These are phyloP conservation scores for Chauna torquata DNA, from an alignment of 2,113 vertebrate genomes.

Conservation along the genomic window DNA sequence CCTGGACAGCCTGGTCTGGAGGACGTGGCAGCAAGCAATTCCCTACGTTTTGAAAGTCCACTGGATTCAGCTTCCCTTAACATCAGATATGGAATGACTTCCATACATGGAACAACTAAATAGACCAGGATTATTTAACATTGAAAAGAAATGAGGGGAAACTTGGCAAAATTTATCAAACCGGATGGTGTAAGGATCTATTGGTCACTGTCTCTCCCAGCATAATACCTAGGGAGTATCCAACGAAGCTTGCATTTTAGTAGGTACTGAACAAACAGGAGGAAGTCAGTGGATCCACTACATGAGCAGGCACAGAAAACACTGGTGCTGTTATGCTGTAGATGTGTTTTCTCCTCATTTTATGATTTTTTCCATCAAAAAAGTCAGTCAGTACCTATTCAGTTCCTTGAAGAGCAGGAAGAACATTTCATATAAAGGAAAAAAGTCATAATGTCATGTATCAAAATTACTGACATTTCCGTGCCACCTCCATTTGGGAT, in stretches of 20 bases:
- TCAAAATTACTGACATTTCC: not conserved
- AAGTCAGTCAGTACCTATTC: not conserved
- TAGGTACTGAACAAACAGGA: not conserved
- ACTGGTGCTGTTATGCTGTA: not conserved
- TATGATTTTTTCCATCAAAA: not conserved
- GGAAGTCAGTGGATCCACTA: accelerated
- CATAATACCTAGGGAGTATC: not conserved
- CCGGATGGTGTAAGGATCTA: accelerated
- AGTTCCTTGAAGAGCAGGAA: not conserved
- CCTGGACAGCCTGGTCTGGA: not conserved
- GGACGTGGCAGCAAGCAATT: not conserved
- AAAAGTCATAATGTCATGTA: not conserved
- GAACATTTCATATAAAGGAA: not conserved
- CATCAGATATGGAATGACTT: not conserved
- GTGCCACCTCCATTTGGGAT: not conserved
- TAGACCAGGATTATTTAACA: not conserved
- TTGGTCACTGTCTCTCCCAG: not conserved
- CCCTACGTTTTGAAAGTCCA: not conserved
- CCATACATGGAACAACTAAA: not conserved
- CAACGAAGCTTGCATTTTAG: not conserved
- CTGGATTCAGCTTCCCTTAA: not conserved
- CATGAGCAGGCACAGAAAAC: not conserved
- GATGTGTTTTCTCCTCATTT: not conserved
- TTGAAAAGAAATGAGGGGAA: not conserved
- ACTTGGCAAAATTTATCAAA: not conserved